Evolutionary conservation across 1,140 invertebrate genomes (phyloP), one percentile per base, ranked within the genome.

Genomic region (Psix sp.): DNA sequence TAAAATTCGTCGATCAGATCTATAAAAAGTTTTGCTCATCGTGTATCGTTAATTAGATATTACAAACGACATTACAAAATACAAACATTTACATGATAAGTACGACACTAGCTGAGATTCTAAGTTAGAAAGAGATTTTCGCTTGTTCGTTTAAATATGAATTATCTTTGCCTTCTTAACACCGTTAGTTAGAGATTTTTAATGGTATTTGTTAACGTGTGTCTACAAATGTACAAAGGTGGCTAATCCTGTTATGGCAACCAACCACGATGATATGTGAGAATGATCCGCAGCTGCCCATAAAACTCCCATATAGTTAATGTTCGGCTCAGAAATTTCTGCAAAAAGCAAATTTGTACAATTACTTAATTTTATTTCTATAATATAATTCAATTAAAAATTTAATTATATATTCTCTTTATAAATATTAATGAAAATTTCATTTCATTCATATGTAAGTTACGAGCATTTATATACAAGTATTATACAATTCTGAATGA

Each of bases 251-350:
- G 77, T 6, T 46, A 51, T 20, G 21, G 70, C 59, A 9, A 81
- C 59, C 56, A 84, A 43, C 85, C 84, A 86, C 29, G 74, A 77
- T 33, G 79, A 80, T 43, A 75, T 48, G 13, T 56, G 35, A 42
- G 62, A 75, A 45, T 80, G 80, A 26, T 67, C 76, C 65, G 51
- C 76, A 5, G 70, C 48, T 29, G 82, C 81, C 81, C 81, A 82
- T 11, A 80, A 68, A 1, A 93, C 80, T 14, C 91, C 91, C 0
- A 88, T 86, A 76, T 90, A 92, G 79, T 92, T 92, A 91, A 92
- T 92, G 85, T 93, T 90, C 82, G 92, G 91, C 74, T 89, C 89
- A 76, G 87, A 89, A 78, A 90, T 91, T 89, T 92, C 92, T 70
- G 49, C n/a, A 16, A 38, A 38, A 38, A 38, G 13, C 24, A 43